A percentile compares a stretch with the other conserved stretches of the same genome.
Evolutionary conservation across 2,113 vertebrate species (phyloP).

Genomic region (Cichladusa arquata): DNA sequence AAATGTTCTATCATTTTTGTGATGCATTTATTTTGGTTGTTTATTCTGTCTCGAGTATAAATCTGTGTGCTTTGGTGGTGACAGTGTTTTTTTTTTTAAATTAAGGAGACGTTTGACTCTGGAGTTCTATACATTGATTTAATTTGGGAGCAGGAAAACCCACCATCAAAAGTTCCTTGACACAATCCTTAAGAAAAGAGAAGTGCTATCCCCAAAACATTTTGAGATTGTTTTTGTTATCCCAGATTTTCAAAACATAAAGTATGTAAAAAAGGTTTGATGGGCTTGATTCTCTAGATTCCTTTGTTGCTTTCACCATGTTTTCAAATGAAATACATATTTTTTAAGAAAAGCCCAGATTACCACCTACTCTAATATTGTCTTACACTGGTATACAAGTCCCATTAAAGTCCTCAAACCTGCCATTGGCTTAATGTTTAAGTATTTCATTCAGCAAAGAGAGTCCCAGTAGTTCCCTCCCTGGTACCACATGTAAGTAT

Average conservation of each 20-base stretch:
- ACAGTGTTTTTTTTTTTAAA: background rate
- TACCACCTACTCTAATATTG: background rate
- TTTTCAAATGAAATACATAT: background rate
- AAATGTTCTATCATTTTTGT: background rate
- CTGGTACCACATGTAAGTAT: background rate
- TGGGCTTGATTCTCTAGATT: background rate
- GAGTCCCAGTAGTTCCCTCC: background rate
- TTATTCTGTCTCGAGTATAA: background rate
- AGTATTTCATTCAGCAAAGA: background rate
- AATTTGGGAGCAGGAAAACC: background rate
- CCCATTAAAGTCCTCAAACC: background rate
- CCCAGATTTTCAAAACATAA: background rate
- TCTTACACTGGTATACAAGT: background rate
- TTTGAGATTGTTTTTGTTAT: background rate
- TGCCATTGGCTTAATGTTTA: background rate
- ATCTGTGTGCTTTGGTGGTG: background rate
- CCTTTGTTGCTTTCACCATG: background rate
- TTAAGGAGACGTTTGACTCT: background rate
- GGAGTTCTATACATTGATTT: background rate
- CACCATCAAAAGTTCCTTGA: background rate
- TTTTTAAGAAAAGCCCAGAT: background rate
- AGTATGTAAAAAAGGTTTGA: background rate
- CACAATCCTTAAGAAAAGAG: background rate
- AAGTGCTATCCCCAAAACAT: background rate
- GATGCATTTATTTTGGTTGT: background rate